Percentiles rank a stretch among this genome's conserved stretches.
These are phyloP conservation scores for Achroia grisella DNA, from an alignment of 1,140 invertebrate species.

Conservation along the genomic window DNA sequence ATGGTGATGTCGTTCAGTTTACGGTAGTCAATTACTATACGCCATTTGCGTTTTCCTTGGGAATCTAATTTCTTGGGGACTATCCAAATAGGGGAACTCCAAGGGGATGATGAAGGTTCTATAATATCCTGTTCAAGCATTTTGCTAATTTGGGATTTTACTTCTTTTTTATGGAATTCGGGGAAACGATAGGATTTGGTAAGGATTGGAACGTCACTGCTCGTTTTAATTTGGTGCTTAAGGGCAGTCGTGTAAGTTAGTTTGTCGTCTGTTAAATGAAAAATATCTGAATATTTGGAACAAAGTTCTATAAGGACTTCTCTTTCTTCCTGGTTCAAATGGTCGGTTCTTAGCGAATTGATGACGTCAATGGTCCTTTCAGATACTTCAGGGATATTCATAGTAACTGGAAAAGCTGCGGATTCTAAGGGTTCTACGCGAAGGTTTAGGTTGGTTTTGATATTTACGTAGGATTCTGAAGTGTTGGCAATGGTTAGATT, in stretches of 20 bases:
- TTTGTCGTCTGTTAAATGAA: constrained; percentile 1
- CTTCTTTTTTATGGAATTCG: neutral
- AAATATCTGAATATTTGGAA: constrained; percentile 4
- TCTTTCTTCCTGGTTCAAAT: constrained; percentile 2
- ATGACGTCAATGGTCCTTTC: constrained; percentile 1
- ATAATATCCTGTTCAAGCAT: neutral
- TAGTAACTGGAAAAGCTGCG: neutral
- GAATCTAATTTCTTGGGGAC: neutral
- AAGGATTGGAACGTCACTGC: neutral
- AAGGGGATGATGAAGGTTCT: neutral
- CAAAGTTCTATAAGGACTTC: constrained; percentile 1
- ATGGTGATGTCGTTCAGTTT: neutral
- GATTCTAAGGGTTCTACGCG: neutral
- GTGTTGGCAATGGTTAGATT: constrained; percentile 9
- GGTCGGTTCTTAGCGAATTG: neutral
- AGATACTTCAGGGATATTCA: neutral
- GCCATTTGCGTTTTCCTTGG: neutral
- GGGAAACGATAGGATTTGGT: neutral
- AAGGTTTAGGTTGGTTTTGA: neutral
- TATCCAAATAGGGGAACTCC: neutral
- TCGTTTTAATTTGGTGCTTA: constrained; percentile 3
- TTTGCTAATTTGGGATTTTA: neutral
- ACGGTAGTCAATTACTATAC: neutral
- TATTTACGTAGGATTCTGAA: neutral
- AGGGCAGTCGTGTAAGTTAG: constrained; percentile 1